These are phyloP conservation scores for Neuroterus valhalla DNA, from an alignment of 1,140 invertebrate species.

Conservation along the genomic window DNA sequence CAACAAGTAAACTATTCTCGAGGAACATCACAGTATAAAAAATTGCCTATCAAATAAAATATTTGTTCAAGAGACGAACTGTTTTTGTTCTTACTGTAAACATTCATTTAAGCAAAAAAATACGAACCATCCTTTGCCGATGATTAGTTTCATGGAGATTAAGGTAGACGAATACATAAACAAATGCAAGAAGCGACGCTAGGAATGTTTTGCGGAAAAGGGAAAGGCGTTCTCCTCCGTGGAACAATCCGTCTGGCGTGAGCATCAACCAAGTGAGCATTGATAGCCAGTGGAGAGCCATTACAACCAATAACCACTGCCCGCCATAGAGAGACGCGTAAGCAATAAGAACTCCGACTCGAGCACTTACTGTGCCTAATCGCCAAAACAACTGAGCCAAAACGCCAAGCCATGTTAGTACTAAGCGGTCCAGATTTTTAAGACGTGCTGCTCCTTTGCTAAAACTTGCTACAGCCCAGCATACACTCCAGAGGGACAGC, in stretches of 20 bases:
- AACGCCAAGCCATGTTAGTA: conserved; percentile 91
- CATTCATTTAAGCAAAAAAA: conserved; percentile 13
- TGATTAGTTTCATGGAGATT: conserved; percentile 89
- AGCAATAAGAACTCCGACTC: conserved; percentile 87
- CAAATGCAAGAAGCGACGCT: conserved; percentile 86
- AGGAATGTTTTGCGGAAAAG: conserved; percentile 80
- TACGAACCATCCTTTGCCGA: conserved; percentile 83
- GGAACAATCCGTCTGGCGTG: conserved; percentile 88
- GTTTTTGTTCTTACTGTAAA: conserved; percentile 19
- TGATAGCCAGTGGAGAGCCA: conserved; percentile 86
- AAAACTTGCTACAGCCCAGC: conserved; percentile 93
- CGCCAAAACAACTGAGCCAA: conserved; percentile 86
- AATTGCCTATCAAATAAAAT: conserved; percentile 76
- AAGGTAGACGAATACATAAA: conserved; percentile 93
- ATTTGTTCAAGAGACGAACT: conserved; percentile 29
- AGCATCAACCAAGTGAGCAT: conserved; percentile 90
- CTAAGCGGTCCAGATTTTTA: conserved; percentile 87
- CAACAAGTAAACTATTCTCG: conserved; percentile 87
- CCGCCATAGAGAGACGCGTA: conserved; percentile 88
- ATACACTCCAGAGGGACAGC: conserved; percentile 88
- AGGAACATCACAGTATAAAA: conserved; percentile 95
- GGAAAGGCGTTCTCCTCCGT: conserved; percentile 83
- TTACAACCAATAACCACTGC: conserved; percentile 83
- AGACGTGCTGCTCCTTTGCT: conserved; percentile 87
- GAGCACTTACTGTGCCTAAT: conserved; percentile 88